Base-by-base conservation (phyloP, 2,888 invertebrate species). In the Tinea trinotella region DNA sequence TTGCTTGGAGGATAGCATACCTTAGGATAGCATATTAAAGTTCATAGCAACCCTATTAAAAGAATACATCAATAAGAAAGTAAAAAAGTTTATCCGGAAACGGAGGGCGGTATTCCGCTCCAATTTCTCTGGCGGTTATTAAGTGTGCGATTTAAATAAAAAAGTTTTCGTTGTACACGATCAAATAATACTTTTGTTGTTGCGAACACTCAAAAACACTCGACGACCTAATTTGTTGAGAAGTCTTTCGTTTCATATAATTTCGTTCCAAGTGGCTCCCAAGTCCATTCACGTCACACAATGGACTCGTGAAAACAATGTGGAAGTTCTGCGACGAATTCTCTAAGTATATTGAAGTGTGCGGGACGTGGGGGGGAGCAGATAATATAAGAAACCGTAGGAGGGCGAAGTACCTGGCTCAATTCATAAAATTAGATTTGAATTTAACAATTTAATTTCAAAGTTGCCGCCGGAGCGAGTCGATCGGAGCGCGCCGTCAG, bases 151-250 rank as follows among this genome's bases (percentile, higher is more conserved):
- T 13, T 40, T 40, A 15, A 15, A 12, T n/a, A n/a, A 15, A 35
- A 3, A 40, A 40, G 3, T 40, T 40, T 46, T 46, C 17, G 19
- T 48, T 48, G 20, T 22, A 35, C 17, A 53, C 34, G 22, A 53
- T 36, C 53, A 49, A 53, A 56, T 36, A 53, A 53, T 36, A 56
- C 49, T 40, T 49, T 48, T 22, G 49, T 36, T 15, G 13, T 50
- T 44, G 46, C 20, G 20, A 34, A 18, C 24, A 55, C 53, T 17
- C 34, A 61, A 62, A 60, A 64, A 64, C 63, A 65, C 66, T 70
- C 62, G 60, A 56, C 63, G 62, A 64, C 62, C 68, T 74, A 71
- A 76, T 74, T 75, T 71, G 71, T 71, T 67, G 63, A 64, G 66
- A 67, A 76, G 71, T 70, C 72, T 65, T 36, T 52, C 35, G 18